Conservation (phyloP, 2,797 vertebrate species). For the Gymnothorax javanicus region DNA sequence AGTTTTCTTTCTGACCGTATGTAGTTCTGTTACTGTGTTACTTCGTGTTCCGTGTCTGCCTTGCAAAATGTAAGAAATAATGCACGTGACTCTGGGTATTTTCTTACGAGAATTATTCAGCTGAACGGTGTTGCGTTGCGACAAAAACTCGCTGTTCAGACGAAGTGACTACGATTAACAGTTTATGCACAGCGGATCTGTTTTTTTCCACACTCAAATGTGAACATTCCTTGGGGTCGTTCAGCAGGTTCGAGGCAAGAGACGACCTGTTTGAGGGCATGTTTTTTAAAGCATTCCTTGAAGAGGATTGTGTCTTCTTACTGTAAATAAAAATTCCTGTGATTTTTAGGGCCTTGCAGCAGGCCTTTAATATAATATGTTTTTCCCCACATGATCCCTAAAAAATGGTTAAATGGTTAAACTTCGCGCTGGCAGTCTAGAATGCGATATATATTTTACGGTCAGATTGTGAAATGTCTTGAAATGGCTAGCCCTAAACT, state of each 20-base stretch:
- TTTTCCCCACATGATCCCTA: too few relatives aligned
- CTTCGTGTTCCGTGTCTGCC: background rate
- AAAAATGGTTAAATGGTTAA: too few relatives aligned
- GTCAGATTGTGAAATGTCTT: too few relatives aligned
- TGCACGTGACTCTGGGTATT: background rate
- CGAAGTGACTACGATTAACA: slow-evolving; percentile 9
- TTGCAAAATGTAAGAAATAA: background rate
- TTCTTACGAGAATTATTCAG: background rate
- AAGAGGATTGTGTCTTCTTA: background rate
- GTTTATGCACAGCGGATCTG: slow-evolving; percentile 30
- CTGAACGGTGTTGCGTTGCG: background rate
- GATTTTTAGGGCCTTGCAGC: background rate
- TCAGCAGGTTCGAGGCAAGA: slow-evolving; percentile 13
- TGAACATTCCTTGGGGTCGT: slow-evolving; percentile 23
- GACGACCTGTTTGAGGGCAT: slow-evolving; percentile 17
- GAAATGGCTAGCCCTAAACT: too few relatives aligned
- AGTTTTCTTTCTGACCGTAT: background rate
- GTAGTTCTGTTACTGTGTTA: background rate
- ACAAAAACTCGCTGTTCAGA: background rate
- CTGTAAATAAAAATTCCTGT: background rate
- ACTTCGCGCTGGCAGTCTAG: too few relatives aligned
- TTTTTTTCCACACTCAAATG: slow-evolving; percentile 22
- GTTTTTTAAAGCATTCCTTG: background rate
- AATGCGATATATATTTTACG: too few relatives aligned
- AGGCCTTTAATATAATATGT: background rate